Conservation (phyloP, 2,113 vertebrate genomes). For the Caloenas nicobarica region DNA sequence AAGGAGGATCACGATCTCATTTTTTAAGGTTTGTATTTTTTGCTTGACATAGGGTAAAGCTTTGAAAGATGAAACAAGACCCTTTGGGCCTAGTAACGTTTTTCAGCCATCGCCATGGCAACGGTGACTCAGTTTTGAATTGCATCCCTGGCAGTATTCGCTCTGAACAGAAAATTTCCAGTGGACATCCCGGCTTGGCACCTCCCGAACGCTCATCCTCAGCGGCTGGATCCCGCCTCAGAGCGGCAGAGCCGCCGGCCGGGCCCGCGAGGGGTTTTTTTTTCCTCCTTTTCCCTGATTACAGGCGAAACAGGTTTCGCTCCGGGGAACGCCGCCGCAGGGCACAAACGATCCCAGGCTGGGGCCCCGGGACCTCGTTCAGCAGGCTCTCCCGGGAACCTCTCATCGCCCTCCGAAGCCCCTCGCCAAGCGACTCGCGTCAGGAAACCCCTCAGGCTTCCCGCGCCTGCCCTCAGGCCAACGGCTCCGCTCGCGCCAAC, state of each 20-base stretch:
- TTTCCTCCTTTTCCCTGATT: neutral
- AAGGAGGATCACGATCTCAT: neutral
- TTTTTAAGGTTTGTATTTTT: neutral
- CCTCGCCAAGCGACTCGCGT: rapidly evolving
- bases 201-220: too few relatives aligned
- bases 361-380: rapidly evolving
- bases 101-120: neutral
- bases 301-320: neutral
- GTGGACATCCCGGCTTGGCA: rapidly evolving
- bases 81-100: neutral
- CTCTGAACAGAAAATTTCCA: neutral
- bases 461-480: neutral
- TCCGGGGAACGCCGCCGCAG: rapidly evolving
- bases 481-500: neutral
- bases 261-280: neutral
- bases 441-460: rapidly evolving
- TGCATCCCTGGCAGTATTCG: rapidly evolving
- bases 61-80: neutral
- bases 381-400: neutral
- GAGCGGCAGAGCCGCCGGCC: neutral
- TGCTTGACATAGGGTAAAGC: rapidly evolving
- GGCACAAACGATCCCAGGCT: too few relatives aligned
- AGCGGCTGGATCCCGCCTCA: neutral
- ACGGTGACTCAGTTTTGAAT: neutral
- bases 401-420: neutral